Percentiles rank a stretch among this genome's conserved stretches.
Evolutionary conservation across 2,113 vertebrate species (phyloP).

Genomic region (Chlamydotis undulata): DNA sequence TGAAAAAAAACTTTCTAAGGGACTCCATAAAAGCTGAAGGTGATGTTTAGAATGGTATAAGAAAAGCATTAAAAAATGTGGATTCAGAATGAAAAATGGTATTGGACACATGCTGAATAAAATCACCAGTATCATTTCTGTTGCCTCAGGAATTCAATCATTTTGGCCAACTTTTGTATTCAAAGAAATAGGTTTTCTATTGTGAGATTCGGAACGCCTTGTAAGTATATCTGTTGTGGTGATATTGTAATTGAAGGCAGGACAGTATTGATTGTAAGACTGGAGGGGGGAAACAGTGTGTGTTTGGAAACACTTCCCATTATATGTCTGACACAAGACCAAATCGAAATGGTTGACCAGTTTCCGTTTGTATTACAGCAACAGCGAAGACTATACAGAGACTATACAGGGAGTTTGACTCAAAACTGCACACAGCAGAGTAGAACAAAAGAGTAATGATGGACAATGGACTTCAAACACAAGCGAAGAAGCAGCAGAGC

Average conservation of each 20-base stretch:
- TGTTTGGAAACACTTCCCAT: background rate
- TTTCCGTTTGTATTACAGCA: background rate
- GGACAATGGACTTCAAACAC: background rate
- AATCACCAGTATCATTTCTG: constrained; percentile 73
- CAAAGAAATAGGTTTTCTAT: background rate
- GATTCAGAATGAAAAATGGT: constrained; percentile 71
- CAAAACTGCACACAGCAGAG: background rate
- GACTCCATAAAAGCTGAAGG: constrained; percentile 70
- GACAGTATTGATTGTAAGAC: background rate
- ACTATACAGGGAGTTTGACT: background rate
- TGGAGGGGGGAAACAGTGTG: background rate
- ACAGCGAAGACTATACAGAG: background rate
- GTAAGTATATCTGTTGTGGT: background rate
- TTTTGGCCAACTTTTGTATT: constrained; percentile 25
- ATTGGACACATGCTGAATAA: constrained; percentile 80
- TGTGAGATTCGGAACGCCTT: background rate
- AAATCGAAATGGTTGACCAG: background rate
- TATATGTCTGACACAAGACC: background rate
- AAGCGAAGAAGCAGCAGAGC: background rate
- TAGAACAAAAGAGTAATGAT: background rate
- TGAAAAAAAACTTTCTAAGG: constrained; percentile 64
- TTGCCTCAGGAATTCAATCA: constrained; percentile 57
- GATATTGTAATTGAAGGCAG: background rate
- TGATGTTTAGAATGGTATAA: constrained; percentile 60
- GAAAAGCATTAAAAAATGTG: constrained; percentile 66